phyloP scores from a whole-genome alignment of 2,797 vertebrate species.

The Phataginus tricuspis region DNA sequence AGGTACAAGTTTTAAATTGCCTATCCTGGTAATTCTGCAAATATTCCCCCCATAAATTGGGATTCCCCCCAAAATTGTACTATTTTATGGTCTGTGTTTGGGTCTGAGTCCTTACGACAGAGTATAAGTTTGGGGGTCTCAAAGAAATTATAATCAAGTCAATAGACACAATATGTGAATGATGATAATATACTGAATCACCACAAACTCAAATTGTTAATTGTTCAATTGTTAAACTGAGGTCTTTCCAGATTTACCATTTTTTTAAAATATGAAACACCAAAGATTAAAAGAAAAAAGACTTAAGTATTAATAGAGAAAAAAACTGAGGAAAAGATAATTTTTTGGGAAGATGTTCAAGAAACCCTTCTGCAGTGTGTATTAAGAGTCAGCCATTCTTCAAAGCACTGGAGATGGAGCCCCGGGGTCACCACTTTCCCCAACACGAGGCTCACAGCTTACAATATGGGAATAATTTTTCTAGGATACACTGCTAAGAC shows the following conservation, averaged over 20 bases:
- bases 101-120: background rate
- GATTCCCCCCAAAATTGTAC: too few relatives aligned
- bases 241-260: background rate
- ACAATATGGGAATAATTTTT: background rate
- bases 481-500: background rate
- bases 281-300: background rate
- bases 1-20: background rate
- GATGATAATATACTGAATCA: background rate
- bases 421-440: rapidly evolving
- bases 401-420: background rate
- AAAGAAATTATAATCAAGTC: background rate
- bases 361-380: background rate
- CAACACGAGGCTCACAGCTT: background rate
- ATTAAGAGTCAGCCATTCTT: background rate
- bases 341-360: background rate
- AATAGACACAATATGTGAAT: background rate
- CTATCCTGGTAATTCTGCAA: background rate
- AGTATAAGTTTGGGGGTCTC: background rate
- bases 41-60: background rate
- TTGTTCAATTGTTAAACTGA: background rate
- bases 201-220: background rate
- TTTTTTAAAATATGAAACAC: background rate
- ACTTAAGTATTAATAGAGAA: background rate
- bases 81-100: background rate
- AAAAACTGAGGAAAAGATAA: background rate